phyloP scores from a whole-genome alignment of 2,113 vertebrate genomes.

The Corydoras maculifer region DNA sequence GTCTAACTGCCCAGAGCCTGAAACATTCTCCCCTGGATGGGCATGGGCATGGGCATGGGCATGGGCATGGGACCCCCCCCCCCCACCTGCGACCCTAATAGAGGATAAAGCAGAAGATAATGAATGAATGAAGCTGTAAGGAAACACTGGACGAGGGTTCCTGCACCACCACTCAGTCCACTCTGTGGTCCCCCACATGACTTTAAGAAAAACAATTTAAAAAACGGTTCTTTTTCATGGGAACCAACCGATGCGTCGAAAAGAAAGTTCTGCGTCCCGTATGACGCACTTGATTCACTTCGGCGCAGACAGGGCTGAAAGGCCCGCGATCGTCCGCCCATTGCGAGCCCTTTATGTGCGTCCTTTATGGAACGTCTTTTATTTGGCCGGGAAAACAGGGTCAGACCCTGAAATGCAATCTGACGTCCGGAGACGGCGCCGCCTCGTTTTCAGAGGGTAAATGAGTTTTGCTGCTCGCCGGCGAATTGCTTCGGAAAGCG shows the following conservation, averaged over 20 bases:
- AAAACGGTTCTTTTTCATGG: too few relatives aligned
- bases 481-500: constrained; percentile 4
- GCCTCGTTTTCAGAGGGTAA: constrained; percentile 18
- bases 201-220: too few relatives aligned
- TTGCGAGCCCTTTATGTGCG: constrained; percentile 13
- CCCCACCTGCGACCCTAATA: too few relatives aligned
- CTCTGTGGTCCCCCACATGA: too few relatives aligned
- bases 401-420: constrained; percentile 22
- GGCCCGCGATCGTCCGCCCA: constrained; percentile 5
- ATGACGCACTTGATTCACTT: constrained; percentile 13
- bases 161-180: too few relatives aligned
- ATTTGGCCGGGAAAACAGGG: constrained; percentile 6
- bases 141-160: too few relatives aligned
- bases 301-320: constrained; percentile 2
- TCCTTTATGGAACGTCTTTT: constrained; percentile 20
- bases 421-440: not conserved
- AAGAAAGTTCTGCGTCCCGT: constrained; percentile 15
- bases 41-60: too few relatives aligned
- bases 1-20: too few relatives aligned
- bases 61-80: too few relatives aligned
- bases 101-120: too few relatives aligned
- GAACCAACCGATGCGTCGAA: not conserved
- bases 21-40: too few relatives aligned
- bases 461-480: constrained; percentile 13
- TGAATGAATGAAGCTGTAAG: too few relatives aligned